Evolutionary conservation across 2,888 invertebrate species (phyloP).

Genomic region (Cosmorhoe ocellata): DNA sequence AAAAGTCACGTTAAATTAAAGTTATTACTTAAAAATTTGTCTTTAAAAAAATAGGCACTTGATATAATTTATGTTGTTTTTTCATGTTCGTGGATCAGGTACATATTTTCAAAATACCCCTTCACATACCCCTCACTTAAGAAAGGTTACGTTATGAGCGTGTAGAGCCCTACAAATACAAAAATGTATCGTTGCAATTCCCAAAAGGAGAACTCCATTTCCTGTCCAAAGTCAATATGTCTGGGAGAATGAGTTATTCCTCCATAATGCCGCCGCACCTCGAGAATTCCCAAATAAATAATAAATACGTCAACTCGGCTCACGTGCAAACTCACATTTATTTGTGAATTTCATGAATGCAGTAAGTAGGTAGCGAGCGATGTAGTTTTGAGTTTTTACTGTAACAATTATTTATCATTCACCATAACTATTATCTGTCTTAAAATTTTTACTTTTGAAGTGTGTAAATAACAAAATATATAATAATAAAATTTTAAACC

Average conservation of each 20-base stretch:
- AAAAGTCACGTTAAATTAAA: too few relatives aligned
- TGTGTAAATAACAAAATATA: too few relatives aligned
- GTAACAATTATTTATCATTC: too few relatives aligned
- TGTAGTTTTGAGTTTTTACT: background rate
- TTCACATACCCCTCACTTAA: slow-evolving; percentile 3
- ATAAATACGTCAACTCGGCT: slow-evolving; percentile 71
- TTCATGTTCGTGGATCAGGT: too few relatives aligned
- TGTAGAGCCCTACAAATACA: slow-evolving; percentile 15
- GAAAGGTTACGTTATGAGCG: background rate
- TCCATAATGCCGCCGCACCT: slow-evolving; percentile 61
- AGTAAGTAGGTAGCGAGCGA: slow-evolving; percentile 13
- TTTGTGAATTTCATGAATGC: slow-evolving; percentile 56
- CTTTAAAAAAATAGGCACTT: too few relatives aligned
- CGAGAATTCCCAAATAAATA: slow-evolving; percentile 80
- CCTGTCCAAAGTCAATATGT: slow-evolving; percentile 74
- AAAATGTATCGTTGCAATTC: slow-evolving; percentile 59
- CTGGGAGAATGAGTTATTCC: slow-evolving; percentile 77
- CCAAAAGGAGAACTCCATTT: slow-evolving; percentile 63
- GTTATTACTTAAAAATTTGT: too few relatives aligned
- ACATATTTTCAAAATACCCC: too few relatives aligned
- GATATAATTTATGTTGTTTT: too few relatives aligned
- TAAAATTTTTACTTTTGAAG: too few relatives aligned
- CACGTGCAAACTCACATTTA: slow-evolving; percentile 43
- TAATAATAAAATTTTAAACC: too few relatives aligned
- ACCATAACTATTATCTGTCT: too few relatives aligned